Percentiles rank a stretch among this genome's conserved stretches.
phyloP scores from a whole-genome alignment of 2,113 vertebrate genomes.

The Notiomystis cincta region DNA sequence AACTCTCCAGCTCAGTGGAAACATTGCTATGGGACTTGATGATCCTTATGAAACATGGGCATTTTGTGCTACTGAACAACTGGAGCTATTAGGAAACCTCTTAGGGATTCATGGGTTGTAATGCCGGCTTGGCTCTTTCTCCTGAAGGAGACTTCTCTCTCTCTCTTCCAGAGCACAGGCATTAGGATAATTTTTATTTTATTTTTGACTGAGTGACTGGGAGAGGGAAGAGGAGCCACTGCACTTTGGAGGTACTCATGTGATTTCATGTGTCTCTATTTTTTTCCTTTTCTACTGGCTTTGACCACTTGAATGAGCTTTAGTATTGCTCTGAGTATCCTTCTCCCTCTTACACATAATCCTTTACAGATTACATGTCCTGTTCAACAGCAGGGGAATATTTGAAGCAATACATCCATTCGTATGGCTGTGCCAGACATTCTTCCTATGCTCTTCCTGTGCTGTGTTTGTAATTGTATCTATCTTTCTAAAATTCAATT shows the following conservation, averaged over 20 bases:
- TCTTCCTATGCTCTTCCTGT: constrained; percentile 46
- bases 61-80: neutral
- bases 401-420: constrained; percentile 27
- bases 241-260: neutral
- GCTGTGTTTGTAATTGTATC: constrained; percentile 42
- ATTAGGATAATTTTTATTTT: neutral
- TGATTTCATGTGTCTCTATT: neutral
- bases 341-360: neutral
- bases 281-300: neutral
- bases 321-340: neutral
- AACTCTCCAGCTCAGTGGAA: neutral
- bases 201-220: neutral
- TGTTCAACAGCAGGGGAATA: neutral
- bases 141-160: neutral
- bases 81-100: neutral
- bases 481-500: constrained; percentile 50
- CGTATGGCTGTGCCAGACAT: constrained; percentile 15
- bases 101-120: neutral
- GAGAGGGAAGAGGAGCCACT: neutral
- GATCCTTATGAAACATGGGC: neutral
- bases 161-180: neutral
- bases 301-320: neutral
- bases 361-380: neutral
- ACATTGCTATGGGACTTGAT: neutral
- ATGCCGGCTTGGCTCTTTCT: neutral